Evolutionary conservation across 2,113 vertebrate genomes (phyloP).

Genomic region (Caretta caretta): DNA sequence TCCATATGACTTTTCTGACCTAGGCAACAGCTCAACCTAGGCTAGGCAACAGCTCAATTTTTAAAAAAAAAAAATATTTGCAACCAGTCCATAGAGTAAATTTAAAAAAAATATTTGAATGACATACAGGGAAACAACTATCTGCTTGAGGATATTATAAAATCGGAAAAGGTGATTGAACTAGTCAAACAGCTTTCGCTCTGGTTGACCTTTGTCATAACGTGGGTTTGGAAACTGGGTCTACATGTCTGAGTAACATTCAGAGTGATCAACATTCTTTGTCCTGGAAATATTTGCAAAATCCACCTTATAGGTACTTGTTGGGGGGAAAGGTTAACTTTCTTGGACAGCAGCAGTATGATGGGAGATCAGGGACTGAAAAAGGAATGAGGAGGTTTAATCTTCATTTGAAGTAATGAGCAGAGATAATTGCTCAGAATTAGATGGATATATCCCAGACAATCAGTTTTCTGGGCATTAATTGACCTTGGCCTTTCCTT

Average conservation of each 20-base stretch:
- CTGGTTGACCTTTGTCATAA: background rate
- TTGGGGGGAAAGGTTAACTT: background rate
- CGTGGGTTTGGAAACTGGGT: background rate
- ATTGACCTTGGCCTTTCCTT: background rate
- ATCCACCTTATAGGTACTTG: background rate
- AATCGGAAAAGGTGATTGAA: background rate
- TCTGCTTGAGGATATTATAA: background rate
- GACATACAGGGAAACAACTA: background rate
- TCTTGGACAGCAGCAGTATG: background rate
- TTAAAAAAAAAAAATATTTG: conserved; percentile 8
- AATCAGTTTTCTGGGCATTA: background rate
- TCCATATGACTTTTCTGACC: background rate
- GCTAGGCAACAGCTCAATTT: background rate
- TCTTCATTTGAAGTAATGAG: background rate
- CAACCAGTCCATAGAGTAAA: conserved; percentile 5
- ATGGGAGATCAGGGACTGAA: background rate
- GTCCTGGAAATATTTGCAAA: background rate
- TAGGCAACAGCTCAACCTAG: background rate
- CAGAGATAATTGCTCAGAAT: background rate
- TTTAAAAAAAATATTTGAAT: background rate
- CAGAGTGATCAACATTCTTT: background rate
- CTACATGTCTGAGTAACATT: background rate
- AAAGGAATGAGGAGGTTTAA: background rate
- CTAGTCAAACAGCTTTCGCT: background rate
- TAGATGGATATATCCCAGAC: background rate